These are phyloP conservation scores for Tetragonisca angustula DNA, from an alignment of 2,888 invertebrate species.

Conservation along the genomic window DNA sequence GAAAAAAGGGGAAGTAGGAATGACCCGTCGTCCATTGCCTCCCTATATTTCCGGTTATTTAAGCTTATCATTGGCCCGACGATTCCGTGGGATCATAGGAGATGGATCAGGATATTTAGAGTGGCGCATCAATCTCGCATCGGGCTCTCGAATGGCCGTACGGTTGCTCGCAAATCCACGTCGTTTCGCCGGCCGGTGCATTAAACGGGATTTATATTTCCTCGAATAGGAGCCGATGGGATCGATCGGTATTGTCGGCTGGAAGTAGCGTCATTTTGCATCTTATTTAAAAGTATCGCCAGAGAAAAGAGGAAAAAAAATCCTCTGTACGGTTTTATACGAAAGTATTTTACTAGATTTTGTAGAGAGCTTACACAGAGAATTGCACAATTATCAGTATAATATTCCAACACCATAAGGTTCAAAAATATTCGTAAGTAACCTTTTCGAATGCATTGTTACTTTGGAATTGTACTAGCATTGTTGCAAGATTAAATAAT, in stretches of 20 bases:
- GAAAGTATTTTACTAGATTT: too few relatives aligned
- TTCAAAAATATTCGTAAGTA: too few relatives aligned
- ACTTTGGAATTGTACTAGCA: too few relatives aligned
- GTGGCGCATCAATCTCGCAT: constrained; percentile 52
- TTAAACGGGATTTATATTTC: constrained; percentile 64
- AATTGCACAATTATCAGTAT: too few relatives aligned
- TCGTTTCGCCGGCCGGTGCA: constrained; percentile 58
- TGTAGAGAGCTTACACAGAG: too few relatives aligned
- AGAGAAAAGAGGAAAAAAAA: neutral
- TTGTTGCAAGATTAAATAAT: too few relatives aligned
- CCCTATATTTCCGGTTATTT: constrained; percentile 23
- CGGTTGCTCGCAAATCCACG: constrained; percentile 57
- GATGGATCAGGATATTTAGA: constrained; percentile 55
- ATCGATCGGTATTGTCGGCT: constrained; percentile 55
- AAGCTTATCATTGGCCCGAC: constrained; percentile 39
- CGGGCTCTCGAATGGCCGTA: constrained; percentile 43
- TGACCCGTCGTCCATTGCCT: neutral
- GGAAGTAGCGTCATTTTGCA: constrained; percentile 40
- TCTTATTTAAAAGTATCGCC: constrained; percentile 30
- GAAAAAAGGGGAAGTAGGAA: neutral
- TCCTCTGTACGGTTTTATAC: neutral
- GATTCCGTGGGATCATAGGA: constrained; percentile 33
- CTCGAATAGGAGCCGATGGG: constrained; percentile 46
- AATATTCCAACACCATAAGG: too few relatives aligned
- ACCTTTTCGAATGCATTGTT: too few relatives aligned